Base-by-base conservation (phyloP, 2,113 vertebrate genomes). In the Leptocoma aspasia region DNA sequence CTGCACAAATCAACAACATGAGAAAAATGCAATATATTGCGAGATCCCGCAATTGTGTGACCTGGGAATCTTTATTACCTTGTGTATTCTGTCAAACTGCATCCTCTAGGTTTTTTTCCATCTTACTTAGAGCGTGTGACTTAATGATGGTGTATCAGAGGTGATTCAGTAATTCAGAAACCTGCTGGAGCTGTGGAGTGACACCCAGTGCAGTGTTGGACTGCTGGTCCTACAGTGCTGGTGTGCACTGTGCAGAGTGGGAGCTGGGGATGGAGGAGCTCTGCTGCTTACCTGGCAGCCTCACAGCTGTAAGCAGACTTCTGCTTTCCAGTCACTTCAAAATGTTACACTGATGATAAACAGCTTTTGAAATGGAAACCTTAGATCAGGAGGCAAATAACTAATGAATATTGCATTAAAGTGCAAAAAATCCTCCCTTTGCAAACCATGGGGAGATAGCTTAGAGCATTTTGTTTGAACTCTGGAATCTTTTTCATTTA, bases 401-500 rank as follows among this genome's bases (percentile, higher is more conserved):
- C 15, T 41, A 31, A 85, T 45, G 21, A 80, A 50, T 92, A 64
- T 49, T 88, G 50, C 37, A 72, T 65, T 60, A 21, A 72, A 87
- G 64, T 60, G 16, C 7, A 50, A 31, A 75, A 86, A 60, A 23
- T 31, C 19, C 42, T 47, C 8, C 13, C 30, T 91, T 44, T 94
- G 37, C 35, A 35, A 44, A 28, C 35, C 41, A 6, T 2, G 4
- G n/a, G 64, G 42, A 41, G 26, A 57, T 37, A 41, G 10, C 54
- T 60, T 31, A 75, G 80, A 92, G 37, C 56, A 28, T 71, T 94
- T 53, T 0, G 1, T 23, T 79, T 93, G 49, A 86, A 94, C 42
- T 88, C 54, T 47, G 79, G 73, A 33, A 82, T 60, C 35, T 85
- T 37, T 83, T 92, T 81, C 92, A 83, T 54, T 96, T 93, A 90